These are phyloP conservation scores for Muscidifurax raptorellus DNA, from an alignment of 1,140 invertebrate species.

Conservation along the genomic window DNA sequence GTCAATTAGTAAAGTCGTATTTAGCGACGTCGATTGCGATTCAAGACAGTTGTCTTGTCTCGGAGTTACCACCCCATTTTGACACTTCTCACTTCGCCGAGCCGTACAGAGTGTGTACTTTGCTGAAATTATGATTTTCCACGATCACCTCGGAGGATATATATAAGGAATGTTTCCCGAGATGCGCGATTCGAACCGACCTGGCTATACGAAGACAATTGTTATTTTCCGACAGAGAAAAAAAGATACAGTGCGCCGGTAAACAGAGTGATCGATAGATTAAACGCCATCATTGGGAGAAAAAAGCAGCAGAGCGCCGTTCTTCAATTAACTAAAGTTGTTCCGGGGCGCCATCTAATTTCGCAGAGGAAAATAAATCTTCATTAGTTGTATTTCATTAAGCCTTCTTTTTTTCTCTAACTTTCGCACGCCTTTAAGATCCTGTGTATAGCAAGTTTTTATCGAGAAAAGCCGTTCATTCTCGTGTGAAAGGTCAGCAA, in stretches of 20 bases:
- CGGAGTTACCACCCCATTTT: neutral
- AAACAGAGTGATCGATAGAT: neutral
- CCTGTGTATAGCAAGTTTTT: neutral
- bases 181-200: too few relatives aligned
- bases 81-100: neutral
- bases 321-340: slow-evolving; percentile 27
- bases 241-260: neutral
- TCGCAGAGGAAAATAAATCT: slow-evolving; percentile 12
- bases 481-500: slow-evolving; percentile 7
- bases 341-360: neutral
- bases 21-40: neutral
- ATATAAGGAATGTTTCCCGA: too few relatives aligned
- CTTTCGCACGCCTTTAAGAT: neutral
- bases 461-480: slow-evolving; percentile 13
- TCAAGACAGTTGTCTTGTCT: neutral
- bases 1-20: slow-evolving; percentile 2
- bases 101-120: neutral
- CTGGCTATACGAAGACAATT: too few relatives aligned
- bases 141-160: too few relatives aligned
- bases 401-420: slow-evolving; percentile 5
- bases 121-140: neutral
- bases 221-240: too few relatives aligned
- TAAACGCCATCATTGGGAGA: neutral
- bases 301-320: neutral
- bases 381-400: slow-evolving; percentile 41